phyloP scores from a whole-genome alignment of 2,113 vertebrate species.

The Lepus europaeus region DNA sequence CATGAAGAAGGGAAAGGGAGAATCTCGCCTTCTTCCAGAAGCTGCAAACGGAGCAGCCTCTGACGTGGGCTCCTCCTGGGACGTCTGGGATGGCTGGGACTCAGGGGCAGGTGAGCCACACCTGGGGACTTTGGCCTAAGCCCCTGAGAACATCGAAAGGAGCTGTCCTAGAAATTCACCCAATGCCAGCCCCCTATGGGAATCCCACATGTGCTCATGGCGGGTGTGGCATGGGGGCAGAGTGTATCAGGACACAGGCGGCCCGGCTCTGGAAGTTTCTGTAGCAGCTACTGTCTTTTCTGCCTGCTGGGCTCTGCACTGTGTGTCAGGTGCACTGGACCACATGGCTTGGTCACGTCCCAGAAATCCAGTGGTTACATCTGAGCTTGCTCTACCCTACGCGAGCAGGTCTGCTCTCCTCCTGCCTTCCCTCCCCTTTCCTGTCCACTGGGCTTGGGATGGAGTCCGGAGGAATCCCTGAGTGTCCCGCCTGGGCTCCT shows the following conservation, averaged over 20 bases:
- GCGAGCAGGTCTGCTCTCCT: not conserved
- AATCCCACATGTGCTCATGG: not conserved
- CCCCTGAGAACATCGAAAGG: not conserved
- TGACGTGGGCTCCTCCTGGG: not conserved
- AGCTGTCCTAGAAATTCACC: not conserved
- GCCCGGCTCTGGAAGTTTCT: not conserved
- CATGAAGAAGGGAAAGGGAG: not conserved
- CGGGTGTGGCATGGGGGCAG: not conserved
- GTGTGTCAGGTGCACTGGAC: fast-evolving
- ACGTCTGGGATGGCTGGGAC: not conserved
- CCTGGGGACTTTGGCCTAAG: not conserved
- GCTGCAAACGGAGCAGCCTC: not conserved
- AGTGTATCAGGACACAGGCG: not conserved
- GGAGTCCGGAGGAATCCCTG: not conserved
- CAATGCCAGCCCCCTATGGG: not conserved
- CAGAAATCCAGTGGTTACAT: not conserved
- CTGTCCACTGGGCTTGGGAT: not conserved
- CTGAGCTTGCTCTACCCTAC: not conserved
- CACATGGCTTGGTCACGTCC: not conserved
- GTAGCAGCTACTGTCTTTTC: not conserved
- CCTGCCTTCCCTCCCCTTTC: too few species aligned
- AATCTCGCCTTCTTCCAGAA: not conserved
- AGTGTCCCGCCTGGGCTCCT: not conserved
- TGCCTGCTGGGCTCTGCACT: not conserved
- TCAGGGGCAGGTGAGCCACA: not conserved